Percentiles rank a stretch among this genome's conserved stretches.
These are phyloP conservation scores for Gallinago paraguaiae DNA, from an alignment of 2,113 vertebrate species.

Conservation along the genomic window DNA sequence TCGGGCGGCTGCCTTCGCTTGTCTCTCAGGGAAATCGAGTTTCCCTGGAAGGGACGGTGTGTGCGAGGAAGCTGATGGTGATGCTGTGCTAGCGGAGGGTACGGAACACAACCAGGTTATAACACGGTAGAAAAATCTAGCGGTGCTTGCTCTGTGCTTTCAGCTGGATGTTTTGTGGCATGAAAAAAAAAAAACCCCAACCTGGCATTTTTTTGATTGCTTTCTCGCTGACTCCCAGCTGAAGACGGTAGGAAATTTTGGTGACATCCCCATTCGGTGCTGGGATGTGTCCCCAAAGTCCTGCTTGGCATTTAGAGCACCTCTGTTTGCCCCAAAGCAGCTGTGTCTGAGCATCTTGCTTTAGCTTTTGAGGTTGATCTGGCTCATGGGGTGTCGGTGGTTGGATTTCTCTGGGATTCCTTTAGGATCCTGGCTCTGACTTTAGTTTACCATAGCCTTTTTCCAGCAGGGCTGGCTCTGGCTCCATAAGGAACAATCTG, in stretches of 20 bases:
- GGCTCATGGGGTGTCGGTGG: not conserved
- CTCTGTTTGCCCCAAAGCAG: not conserved
- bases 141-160: not conserved
- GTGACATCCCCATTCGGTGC: not conserved
- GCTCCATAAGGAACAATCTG: not conserved
- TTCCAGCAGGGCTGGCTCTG: not conserved
- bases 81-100: not conserved
- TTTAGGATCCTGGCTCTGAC: not conserved
- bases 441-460: not conserved
- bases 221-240: not conserved
- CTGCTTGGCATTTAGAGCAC: not conserved
- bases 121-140: accelerated
- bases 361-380: not conserved
- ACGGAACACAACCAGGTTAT: not conserved
- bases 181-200: not conserved
- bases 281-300: not conserved
- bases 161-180: not conserved
- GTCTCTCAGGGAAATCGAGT: not conserved
- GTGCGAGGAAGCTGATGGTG: not conserved
- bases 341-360: not conserved
- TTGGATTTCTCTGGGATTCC: not conserved
- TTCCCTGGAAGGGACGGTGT: not conserved
- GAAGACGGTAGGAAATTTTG: not conserved
- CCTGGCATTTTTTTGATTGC: not conserved
- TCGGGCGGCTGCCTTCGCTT: not conserved